Percentiles rank a stretch among this genome's conserved stretches.
phyloP scores from a whole-genome alignment of 2,888 invertebrate species.

The Stramonita haemastoma region DNA sequence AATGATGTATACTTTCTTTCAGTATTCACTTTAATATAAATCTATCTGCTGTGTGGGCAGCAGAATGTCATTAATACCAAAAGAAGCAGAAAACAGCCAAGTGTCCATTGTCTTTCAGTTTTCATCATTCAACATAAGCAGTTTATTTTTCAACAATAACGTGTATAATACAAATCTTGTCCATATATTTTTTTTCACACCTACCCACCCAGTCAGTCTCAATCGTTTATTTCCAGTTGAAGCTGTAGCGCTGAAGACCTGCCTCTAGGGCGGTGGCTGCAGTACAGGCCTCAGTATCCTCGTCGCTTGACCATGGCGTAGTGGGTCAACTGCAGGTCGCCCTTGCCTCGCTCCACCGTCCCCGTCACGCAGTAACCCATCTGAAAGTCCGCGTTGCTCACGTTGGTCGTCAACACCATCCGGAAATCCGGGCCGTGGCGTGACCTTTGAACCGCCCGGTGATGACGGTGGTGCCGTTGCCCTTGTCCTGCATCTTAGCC shows the following conservation, averaged over 20 bases:
- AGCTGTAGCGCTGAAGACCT: background rate
- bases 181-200: background rate
- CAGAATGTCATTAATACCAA: no score
- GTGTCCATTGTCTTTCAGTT: background rate
- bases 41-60: background rate
- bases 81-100: background rate
- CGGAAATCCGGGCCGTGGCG: constrained; percentile 67
- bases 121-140: background rate
- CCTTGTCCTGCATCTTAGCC: constrained; percentile 88
- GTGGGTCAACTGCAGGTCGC: constrained; percentile 90
- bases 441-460: constrained; percentile 85
- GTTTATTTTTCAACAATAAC: background rate
- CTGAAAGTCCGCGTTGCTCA: constrained; percentile 90
- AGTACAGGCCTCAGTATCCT: constrained; percentile 68
- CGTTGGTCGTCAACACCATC: constrained; percentile 89
- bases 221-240: background rate
- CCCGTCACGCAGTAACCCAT: constrained; percentile 94
- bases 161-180: background rate
- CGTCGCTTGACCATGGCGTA: constrained; percentile 91
- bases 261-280: background rate
- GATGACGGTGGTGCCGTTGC: constrained; percentile 87
- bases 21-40: background rate
- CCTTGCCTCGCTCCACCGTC: constrained; percentile 88
- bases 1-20: no score
- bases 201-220: background rate